phyloP scores from a whole-genome alignment of 2,888 invertebrate species.

The Pristionchus exspectatus region DNA sequence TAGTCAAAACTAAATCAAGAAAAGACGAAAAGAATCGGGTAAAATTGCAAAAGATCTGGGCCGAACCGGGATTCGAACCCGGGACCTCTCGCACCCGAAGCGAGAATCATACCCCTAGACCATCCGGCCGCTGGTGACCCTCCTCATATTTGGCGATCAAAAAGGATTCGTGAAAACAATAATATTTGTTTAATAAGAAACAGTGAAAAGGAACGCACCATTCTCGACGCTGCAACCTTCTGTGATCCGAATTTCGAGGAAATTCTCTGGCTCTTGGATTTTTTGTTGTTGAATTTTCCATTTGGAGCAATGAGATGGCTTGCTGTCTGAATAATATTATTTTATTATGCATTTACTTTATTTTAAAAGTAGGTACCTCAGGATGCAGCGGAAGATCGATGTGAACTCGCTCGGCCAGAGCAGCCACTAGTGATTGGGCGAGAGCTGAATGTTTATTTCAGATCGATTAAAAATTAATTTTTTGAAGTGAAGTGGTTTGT shows the following conservation, averaged over 20 bases:
- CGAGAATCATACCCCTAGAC: slow-evolving; percentile 79
- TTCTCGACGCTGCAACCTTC: not conserved
- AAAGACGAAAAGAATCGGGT: not conserved
- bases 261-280: not conserved
- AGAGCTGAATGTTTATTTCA: not conserved
- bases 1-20: too few species aligned
- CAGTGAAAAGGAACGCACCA: not conserved
- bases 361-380: not conserved
- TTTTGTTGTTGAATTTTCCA: not conserved
- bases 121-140: slow-evolving; percentile 68
- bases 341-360: not conserved
- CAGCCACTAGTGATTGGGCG: not conserved
- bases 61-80: slow-evolving; percentile 77
- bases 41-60: slow-evolving; percentile 58
- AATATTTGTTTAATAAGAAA: not conserved
- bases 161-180: too few species aligned
- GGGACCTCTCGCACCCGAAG: slow-evolving; percentile 79
- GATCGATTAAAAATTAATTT: too few species aligned
- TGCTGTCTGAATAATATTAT: not conserved
- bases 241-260: not conserved
- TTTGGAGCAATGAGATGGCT: not conserved
- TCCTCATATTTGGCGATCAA: not conserved
- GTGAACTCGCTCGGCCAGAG: not conserved
- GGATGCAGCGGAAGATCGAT: not conserved
- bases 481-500: too few species aligned